Base-by-base conservation (phyloP, 2,888 invertebrate genomes). In the Ophioninae sp. region DNA sequence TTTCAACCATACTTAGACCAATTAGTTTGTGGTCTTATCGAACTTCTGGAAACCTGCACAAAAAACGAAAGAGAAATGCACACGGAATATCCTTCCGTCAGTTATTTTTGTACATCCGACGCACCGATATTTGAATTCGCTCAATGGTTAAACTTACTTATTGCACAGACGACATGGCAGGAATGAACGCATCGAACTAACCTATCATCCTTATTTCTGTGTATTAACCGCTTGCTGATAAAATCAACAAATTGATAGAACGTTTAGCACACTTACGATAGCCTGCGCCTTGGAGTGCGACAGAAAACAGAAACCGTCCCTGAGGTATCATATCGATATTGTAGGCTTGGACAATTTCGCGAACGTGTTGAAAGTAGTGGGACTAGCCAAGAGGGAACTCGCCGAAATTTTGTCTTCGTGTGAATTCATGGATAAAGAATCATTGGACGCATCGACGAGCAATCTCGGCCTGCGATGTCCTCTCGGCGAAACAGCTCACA, bases 341-440 rank as follows among this genome's bases (percentile, higher is more conserved):
- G 8, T 87, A 96, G 98, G 98, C 39, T 93, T 98, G 57, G 93
- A 96, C 78, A 95, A 94, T 56, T 99, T 98, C 92, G 95, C 97
- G 57, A 94, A 96, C 85, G 96, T 98, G 30, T 93, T 98, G 17
- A 94, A 96, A 87, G 95, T 97, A 0, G 97, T 96, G 90, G 94
- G 95, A 87, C 94, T 95, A 84, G 97, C 98, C 0, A 97, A 96
- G 92, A 93, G 93, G 0, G 95, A 95, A 37, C 93, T 99, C 13
- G 97, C 96, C 0, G 99, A 99, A 94, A 97, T 98, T 86, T 93
- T 99, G 61, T 99, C 99, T 6, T 98, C 99, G 0, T 99, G 98
- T 93, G 99, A 99, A 94, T 95, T 99, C 94, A 96, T 99, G 83
- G 99, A 99, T 93, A 94, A 94, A 13, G 93, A 93, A 62, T 95